Conservation (phyloP, 92 coral and sea anemone genomes). For the Parazoanthus darwini region DNA sequence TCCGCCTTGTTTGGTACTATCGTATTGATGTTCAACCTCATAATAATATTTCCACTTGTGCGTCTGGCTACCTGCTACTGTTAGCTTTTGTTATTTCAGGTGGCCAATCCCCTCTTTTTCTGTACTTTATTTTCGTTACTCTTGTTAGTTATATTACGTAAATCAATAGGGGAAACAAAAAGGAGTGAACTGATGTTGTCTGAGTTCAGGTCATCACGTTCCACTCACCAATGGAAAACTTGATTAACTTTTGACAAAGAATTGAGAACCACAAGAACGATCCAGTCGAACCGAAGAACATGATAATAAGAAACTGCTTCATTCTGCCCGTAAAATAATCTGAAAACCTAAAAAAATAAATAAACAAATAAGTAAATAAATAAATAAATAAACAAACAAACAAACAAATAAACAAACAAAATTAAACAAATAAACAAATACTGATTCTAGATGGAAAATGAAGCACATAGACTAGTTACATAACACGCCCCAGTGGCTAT, state of each 20-base stretch:
- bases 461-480: too few species aligned
- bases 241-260: slow-evolving; percentile 73
- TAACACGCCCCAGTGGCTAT: too few species aligned
- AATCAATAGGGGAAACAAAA: too few species aligned
- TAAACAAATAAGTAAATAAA: background rate
- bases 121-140: too few species aligned
- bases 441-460: background rate
- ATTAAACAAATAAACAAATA: background rate
- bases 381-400: slow-evolving; percentile 2
- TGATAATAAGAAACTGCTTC: slow-evolving; percentile 74
- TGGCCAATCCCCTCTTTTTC: too few species aligned
- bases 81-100: too few species aligned
- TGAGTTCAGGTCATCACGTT: background rate
- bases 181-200: too few species aligned
- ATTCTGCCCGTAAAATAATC: slow-evolving; percentile 80
- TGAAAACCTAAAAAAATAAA: slow-evolving; percentile 59
- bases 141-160: too few species aligned
- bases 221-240: slow-evolving; percentile 60
- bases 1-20: too few species aligned
- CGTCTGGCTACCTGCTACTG: too few species aligned
- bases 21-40: too few species aligned
- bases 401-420: background rate
- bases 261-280: slow-evolving; percentile 91
- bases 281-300: slow-evolving; percentile 85
- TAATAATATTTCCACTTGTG: too few species aligned